These are phyloP conservation scores for Mantis religiosa DNA, from an alignment of 2,888 invertebrate species.

Conservation along the genomic window DNA sequence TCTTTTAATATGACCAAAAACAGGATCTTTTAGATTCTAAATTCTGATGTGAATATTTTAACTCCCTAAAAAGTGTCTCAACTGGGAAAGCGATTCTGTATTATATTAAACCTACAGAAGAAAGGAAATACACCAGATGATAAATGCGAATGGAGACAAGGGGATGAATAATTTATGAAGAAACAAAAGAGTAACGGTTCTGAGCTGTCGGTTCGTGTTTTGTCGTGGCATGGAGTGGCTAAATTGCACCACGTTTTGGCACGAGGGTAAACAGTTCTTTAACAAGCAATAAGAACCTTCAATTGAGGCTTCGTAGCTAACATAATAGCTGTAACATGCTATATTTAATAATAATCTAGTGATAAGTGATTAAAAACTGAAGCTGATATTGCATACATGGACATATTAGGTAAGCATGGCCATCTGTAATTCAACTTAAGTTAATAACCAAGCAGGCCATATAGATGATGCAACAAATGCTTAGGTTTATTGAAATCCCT, in stretches of 20 bases:
- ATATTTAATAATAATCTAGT: too few relatives aligned
- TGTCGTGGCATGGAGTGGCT: neutral
- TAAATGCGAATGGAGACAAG: neutral
- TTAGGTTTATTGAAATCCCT: too few relatives aligned
- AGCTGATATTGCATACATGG: too few relatives aligned
- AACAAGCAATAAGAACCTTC: neutral
- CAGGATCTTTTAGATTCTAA: neutral
- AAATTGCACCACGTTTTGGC: neutral
- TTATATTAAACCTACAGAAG: neutral
- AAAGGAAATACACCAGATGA: neutral
- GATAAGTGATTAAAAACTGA: too few relatives aligned
- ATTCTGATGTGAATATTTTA: neutral
- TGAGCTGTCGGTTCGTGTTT: neutral
- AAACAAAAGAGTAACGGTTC: neutral
- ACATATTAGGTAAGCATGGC: too few relatives aligned
- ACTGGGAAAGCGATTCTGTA: neutral
- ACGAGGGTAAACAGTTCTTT: neutral
- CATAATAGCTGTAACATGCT: neutral
- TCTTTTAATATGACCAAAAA: neutral
- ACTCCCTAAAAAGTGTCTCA: neutral
- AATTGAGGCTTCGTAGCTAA: neutral
- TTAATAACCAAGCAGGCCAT: too few relatives aligned
- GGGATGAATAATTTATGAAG: neutral
- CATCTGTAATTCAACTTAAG: too few relatives aligned
- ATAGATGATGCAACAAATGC: too few relatives aligned